Base-by-base conservation (phyloP, 2,888 invertebrate genomes). In the Phragmatobia fuliginosa region DNA sequence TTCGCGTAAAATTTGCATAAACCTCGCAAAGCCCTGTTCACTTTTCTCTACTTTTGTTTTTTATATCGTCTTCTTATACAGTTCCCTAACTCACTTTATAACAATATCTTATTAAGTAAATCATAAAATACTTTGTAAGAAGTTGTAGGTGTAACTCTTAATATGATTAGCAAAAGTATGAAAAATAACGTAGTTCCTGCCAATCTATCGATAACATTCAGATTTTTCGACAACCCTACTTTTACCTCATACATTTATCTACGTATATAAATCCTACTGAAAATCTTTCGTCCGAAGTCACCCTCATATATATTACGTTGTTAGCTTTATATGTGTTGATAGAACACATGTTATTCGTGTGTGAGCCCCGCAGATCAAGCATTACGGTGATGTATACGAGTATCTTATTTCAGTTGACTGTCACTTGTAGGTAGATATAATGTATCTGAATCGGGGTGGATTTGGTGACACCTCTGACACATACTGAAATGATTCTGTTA, bases 1-100 rank as follows among this genome's bases (percentile, higher is more conserved):
- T 88, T 89, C 87, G 85, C 90, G 90, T 90, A 85, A 91, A 92
- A 94, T 94, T 94, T 91, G 87, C 94, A 93, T 94, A 94, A 93
- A 92, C 91, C 92, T 91, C 85, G 87, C 85, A 85, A 80, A 86
- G 87, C 86, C 85, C 84, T 85, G 87, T 89, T 87, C 88, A 89
- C 86, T 91, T 90, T 89, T 87, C 85, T 85, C 86, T 84, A 85
- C 90, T 91, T 90, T 88, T 84, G 83, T 87, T 89, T 89, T 90
- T 90, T 90, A 86, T 87, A 87, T 89, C 87, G 88, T 89, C 88
- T 85, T 85, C 88, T 62, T 87, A 85, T 88, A 85, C 81, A 77
- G 80, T 82, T 86, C 80, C 85, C 83, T 87, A 88, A 90, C 87
- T 89, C 87, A 87, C 88, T 90, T 88, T 85, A 88, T 86, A 88